Conservation (phyloP, 2,113 vertebrate genomes). For the Eulemur macaco region DNA sequence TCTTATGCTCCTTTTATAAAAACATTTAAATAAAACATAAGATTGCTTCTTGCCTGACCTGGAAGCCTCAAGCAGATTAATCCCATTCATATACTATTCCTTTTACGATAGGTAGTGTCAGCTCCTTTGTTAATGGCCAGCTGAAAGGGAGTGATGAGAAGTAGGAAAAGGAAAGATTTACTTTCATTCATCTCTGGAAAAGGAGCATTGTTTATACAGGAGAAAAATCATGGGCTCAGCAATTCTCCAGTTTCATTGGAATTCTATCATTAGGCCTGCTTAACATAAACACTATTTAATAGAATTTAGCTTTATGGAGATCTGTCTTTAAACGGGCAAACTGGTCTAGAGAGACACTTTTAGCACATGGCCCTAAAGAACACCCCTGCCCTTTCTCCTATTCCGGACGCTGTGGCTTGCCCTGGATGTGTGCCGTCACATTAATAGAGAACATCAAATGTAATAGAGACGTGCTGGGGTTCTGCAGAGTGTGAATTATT, state of each 20-base stretch:
- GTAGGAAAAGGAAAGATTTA: neutral
- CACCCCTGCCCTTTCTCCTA: neutral
- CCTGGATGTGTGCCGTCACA: conserved; percentile 65
- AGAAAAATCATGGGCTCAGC: neutral
- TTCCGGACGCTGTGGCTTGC: neutral
- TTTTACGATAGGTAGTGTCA: neutral
- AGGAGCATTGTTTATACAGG: neutral
- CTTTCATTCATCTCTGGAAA: conserved; percentile 24
- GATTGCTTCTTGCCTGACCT: conserved; percentile 1
- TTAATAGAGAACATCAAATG: conserved; percentile 71
- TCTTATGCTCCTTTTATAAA: conserved; percentile 19
- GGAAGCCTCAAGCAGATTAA: neutral
- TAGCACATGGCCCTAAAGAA: neutral
- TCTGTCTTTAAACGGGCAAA: conserved; percentile 30
- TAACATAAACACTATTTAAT: conserved; percentile 48
- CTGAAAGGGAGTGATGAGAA: conserved; percentile 3
- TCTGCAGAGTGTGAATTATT: conserved; percentile 71
- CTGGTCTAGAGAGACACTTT: conserved; percentile 3
- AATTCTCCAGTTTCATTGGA: neutral
- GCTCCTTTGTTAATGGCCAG: conserved; percentile 19
- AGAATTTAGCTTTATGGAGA: conserved; percentile 26
- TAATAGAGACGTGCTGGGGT: conserved; percentile 69
- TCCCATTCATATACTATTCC: neutral
- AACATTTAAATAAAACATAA: conserved; percentile 61
- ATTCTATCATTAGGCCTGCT: neutral